Base-by-base conservation (phyloP, 1,140 invertebrate genomes). In the Ganaspis sp. region DNA sequence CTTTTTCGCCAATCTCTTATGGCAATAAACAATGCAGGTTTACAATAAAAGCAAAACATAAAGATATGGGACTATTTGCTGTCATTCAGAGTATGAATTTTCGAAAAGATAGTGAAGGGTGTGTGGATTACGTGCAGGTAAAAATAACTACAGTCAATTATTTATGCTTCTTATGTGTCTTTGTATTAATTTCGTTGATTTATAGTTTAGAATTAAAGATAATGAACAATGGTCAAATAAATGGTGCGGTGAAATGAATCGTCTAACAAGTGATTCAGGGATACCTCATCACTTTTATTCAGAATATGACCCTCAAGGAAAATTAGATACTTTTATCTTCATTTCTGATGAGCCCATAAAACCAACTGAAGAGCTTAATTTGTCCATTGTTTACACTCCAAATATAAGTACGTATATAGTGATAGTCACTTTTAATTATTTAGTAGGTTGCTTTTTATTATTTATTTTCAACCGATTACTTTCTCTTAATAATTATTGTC, bases 51-150 rank as follows among this genome's bases (percentile, higher is more conserved):
- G 74, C 83, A 6, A 69, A 69, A 26, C 23, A 26, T 0, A 84
- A 84, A 42, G 77, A 72, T 0, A 77, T 82, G 9, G 83, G 85
- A 6, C 40, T 90, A 1, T 87, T 89, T 21, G 87, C 82, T n/a
- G 87, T 89, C 3, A 82, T 90, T 23, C 88, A 90, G 49, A 86
- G 76, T 38, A 84, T 89, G 80, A 84, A 83, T 49, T 83, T 90
- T 4, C 79, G 89, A 29, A 74, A 49, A 8, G 81, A 72, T 6
- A 78, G 70, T n/a, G 45, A n/a, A 4, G 29, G 78, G 0, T 90
- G 89, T 37, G 15, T 89, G 12, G 89, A 90, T 78, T 89, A 87
- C 54, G 76, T 90, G 29, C 80, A 78, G 76, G 88, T 90, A 75
- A 79, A 21, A n/a, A n/a, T n/a, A n/a, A n/a, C n/a, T n/a, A n/a